Conservation (phyloP, 1,140 invertebrate species). For the Myzus persicae region DNA sequence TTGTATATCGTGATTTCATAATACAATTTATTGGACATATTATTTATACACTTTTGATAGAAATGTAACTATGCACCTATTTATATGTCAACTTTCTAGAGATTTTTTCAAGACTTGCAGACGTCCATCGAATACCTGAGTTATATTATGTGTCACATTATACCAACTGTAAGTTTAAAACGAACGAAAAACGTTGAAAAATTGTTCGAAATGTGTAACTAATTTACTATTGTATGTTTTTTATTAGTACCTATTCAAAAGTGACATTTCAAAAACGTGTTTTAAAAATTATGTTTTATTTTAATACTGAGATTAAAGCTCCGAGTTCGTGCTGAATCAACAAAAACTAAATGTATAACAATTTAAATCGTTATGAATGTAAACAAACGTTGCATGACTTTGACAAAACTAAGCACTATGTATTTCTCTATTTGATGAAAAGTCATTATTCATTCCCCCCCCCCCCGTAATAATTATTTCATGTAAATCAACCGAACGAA, state of each 20-base stretch:
- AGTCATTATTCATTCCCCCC: not conserved
- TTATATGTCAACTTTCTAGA: not conserved
- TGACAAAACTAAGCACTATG: not conserved
- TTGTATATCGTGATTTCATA: not conserved
- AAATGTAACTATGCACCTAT: no score
- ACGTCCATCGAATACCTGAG: not conserved
- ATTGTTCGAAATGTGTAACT: not conserved
- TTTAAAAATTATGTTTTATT: not conserved
- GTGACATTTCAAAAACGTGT: not conserved
- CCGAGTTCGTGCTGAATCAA: not conserved
- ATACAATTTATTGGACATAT: not conserved
- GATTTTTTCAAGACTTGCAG: not conserved
- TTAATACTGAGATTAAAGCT: not conserved
- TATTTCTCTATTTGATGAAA: not conserved
- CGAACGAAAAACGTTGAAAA: not conserved
- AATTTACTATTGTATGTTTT: not conserved
- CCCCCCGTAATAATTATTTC: not conserved
- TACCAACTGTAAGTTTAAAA: not conserved
- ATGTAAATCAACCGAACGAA: not conserved
- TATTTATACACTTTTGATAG: not conserved
- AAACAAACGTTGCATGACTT: not conserved
- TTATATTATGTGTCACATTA: not conserved
- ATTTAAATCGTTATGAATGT: not conserved
- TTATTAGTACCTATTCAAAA: not conserved
- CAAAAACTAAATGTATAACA: not conserved